These are phyloP conservation scores for Paedocypris micromegethes DNA, from an alignment of 2,797 vertebrate species.

Conservation along the genomic window DNA sequence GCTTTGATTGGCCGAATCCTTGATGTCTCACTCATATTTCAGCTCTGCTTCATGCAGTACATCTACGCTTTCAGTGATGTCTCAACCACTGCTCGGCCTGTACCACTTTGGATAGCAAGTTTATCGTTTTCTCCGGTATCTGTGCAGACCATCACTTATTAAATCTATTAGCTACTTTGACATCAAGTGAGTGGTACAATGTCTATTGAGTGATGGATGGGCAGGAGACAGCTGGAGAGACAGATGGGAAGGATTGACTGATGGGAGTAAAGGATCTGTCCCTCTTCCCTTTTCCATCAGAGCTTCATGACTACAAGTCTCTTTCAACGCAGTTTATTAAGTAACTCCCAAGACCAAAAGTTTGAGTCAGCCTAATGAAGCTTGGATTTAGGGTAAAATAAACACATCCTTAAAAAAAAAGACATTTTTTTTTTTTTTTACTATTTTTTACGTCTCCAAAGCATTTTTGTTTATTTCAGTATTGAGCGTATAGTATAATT, in stretches of 20 bases:
- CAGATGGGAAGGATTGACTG: slow-evolving; percentile 29
- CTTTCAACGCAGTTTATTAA: slow-evolving; percentile 2
- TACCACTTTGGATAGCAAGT: slow-evolving; percentile 3
- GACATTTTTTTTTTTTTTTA: too few species aligned
- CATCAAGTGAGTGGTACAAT: slow-evolving; percentile 23
- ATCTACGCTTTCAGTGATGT: too few species aligned
- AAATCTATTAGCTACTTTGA: slow-evolving; percentile 36
- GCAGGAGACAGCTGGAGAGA: slow-evolving; percentile 51
- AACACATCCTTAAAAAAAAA: too few species aligned
- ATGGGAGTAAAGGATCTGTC: slow-evolving; percentile 8
- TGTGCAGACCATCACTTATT: slow-evolving; percentile 5
- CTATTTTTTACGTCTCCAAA: too few species aligned
- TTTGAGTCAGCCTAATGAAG: too few species aligned
- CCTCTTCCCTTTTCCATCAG: slow-evolving; percentile 1
- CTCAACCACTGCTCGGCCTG: neutral
- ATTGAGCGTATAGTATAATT: too few species aligned
- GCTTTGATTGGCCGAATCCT: too few species aligned
- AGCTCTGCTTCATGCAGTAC: too few species aligned
- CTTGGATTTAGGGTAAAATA: too few species aligned
- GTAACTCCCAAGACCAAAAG: neutral
- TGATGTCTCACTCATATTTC: too few species aligned
- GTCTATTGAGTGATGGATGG: slow-evolving; percentile 47
- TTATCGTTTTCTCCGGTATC: slow-evolving; percentile 8
- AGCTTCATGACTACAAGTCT: slow-evolving; percentile 11
- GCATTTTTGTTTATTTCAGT: too few species aligned